Evolutionary conservation across 35 echinoderm and acorn worm species (phyloP).

Genomic region (Ophiothrix spiculata): DNA sequence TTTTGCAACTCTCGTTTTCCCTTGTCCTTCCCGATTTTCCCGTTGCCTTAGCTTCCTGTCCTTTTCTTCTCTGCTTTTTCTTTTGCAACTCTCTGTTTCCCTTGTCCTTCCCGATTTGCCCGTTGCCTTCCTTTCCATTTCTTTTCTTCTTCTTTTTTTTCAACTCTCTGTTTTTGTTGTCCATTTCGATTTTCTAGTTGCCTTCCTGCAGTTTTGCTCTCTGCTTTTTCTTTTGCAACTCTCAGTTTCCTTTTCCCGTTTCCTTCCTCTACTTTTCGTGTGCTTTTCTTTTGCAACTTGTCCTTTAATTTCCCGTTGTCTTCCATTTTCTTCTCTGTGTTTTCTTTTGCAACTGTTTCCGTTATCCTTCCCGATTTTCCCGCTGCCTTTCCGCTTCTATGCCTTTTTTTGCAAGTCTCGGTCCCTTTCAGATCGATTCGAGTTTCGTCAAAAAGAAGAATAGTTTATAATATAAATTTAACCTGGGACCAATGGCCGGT

Average conservation of each 20-base stretch:
- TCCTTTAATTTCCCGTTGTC: not conserved
- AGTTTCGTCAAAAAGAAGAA: too few relatives aligned
- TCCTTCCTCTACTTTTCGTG: not conserved
- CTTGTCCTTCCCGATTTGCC: not conserved
- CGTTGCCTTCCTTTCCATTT: not conserved
- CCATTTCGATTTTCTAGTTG: not conserved
- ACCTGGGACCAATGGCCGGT: not conserved
- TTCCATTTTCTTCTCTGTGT: not conserved
- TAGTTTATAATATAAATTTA: too few relatives aligned
- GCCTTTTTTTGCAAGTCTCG: not conserved
- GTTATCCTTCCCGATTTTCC: not conserved
- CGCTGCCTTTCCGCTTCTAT: not conserved
- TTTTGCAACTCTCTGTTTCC: not conserved
- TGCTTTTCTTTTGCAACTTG: not conserved
- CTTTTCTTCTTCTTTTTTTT: not conserved
- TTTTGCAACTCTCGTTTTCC: not conserved
- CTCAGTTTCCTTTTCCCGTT: not conserved
- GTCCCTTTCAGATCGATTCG: not conserved
- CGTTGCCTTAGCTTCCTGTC: not conserved
- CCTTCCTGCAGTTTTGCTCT: not conserved
- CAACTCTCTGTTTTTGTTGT: not conserved
- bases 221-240: not conserved
- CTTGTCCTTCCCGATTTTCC: not conserved
- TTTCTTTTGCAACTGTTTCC: not conserved
- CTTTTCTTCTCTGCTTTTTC: not conserved